Conservation (phyloP, 2,113 vertebrate genomes). For the Arothron firmamentum region DNA sequence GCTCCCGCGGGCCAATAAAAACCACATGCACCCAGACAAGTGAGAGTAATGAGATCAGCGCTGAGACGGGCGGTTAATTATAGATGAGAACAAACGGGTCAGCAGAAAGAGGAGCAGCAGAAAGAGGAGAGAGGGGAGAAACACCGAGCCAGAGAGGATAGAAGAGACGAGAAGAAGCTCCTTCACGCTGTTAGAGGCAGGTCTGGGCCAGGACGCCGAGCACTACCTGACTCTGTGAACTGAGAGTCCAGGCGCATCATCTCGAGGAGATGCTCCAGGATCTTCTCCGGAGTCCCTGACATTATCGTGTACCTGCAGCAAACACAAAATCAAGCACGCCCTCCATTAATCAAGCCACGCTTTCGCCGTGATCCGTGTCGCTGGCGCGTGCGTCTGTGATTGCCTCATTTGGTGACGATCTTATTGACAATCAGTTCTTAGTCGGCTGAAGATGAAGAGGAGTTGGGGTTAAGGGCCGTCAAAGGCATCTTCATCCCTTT, state of each 20-base stretch:
- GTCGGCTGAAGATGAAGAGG: slow-evolving; percentile 42
- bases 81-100: slow-evolving; percentile 54
- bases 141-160: neutral
- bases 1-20: slow-evolving; percentile 44
- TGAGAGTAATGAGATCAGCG: slow-evolving; percentile 56
- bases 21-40: slow-evolving; percentile 44
- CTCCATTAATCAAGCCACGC: slow-evolving; percentile 62
- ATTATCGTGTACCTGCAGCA: slow-evolving; percentile 91
- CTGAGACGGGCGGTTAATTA: slow-evolving; percentile 56
- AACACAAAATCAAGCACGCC: slow-evolving; percentile 47
- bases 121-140: slow-evolving; percentile 23
- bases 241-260: slow-evolving; percentile 90
- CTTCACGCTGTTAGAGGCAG: too few relatives aligned
- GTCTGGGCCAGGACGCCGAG: neutral
- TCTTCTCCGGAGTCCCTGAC: slow-evolving; percentile 97
- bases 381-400: slow-evolving; percentile 52
- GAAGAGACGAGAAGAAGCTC: neutral
- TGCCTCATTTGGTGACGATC: slow-evolving; percentile 63
- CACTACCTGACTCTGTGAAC: slow-evolving; percentile 82
- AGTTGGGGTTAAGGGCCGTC: slow-evolving; percentile 35
- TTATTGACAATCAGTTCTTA: slow-evolving; percentile 58
- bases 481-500: slow-evolving; percentile 32
- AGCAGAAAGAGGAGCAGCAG: slow-evolving; percentile 31
- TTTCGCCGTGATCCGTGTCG: slow-evolving; percentile 44
- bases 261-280: slow-evolving; percentile 97